Base-by-base conservation (phyloP, 2,797 vertebrate species). In the Chelonia mydas region DNA sequence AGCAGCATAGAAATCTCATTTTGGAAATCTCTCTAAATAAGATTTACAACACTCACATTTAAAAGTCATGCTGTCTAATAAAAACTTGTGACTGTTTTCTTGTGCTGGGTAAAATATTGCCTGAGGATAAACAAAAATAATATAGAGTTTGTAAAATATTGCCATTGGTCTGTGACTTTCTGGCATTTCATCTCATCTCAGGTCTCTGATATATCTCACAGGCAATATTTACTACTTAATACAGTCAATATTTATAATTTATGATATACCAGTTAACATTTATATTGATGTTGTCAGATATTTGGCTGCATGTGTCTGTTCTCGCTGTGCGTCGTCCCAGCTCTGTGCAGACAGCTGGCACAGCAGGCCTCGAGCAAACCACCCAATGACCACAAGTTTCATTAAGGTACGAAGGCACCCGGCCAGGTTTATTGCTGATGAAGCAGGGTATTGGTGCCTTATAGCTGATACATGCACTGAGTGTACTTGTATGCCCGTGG, bases 21-120 rank as follows among this genome's bases (percentile, higher is more conserved):
- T 91, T 65, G 81, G 53, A 88, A 80, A 83, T 68, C 41, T 83
- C 92, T 83, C 90, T 84, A 86, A 84, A 72, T 81, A 86, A 94
- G 89, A 92, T 95, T 95, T 94, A 84, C 17, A 93, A 54, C 10
- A 59, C 16, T 92, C 68, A 4, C 82, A 91, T 82, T 96, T 93
- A 93, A 97, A 93, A 97, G 68, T 25, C 33, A 54, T 76, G 23
- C 33, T 12, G 15, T 84, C 81, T 90, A 94, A 88, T 93, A 78
- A 89, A 93, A 90, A 86, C 21, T 61, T 61, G 74, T 50, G 0
- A 28, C 53, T 93, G 2, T 83, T 85, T 95, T 83, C 49, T 88
- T 84, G 61, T 1, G 80, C 4, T 92, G 80, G 13, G 65, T 84
- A 68, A 41, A 84, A 37, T 84, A 88, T 93, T 84, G 87, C 92